Conservation (phyloP, 2,888 invertebrate species). For the Drosophila imparisetae region DNA sequence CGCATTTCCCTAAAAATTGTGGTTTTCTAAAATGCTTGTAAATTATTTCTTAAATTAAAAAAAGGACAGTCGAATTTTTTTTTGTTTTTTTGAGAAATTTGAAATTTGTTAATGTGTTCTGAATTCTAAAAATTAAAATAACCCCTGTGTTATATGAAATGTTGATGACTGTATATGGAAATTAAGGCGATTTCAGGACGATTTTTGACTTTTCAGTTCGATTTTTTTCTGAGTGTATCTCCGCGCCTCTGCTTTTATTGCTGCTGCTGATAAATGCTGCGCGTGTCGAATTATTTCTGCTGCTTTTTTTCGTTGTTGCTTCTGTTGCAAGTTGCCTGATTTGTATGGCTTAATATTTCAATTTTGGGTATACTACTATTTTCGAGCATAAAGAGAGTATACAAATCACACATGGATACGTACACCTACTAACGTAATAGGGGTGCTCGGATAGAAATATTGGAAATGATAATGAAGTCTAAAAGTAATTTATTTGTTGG, state of each 20-base stretch:
- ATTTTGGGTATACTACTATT: constrained; percentile 48
- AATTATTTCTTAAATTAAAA: neutral
- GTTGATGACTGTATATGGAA: neutral
- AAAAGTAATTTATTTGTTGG: neutral
- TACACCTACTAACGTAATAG: constrained; percentile 11
- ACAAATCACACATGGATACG: neutral
- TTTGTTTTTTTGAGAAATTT: neutral
- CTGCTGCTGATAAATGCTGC: constrained; percentile 59
- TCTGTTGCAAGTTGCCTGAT: constrained; percentile 60
- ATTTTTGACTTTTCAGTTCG: neutral
- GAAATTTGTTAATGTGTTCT: neutral
- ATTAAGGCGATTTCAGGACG: neutral
- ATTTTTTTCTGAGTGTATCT: neutral
- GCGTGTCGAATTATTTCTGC: constrained; percentile 62
- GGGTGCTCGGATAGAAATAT: constrained; percentile 21
- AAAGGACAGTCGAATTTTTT: fast-evolving
- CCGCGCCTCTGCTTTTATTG: neutral
- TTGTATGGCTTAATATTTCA: constrained; percentile 75
- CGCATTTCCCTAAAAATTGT: too few relatives aligned
- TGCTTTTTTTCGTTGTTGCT: constrained; percentile 6
- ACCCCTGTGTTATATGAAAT: neutral
- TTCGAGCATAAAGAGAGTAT: neutral
- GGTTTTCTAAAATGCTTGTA: neutral
- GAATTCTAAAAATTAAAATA: neutral
- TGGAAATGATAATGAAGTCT: neutral